These are phyloP conservation scores for Norana najaformis DNA, from an alignment of 2,888 invertebrate species.

Conservation along the genomic window DNA sequence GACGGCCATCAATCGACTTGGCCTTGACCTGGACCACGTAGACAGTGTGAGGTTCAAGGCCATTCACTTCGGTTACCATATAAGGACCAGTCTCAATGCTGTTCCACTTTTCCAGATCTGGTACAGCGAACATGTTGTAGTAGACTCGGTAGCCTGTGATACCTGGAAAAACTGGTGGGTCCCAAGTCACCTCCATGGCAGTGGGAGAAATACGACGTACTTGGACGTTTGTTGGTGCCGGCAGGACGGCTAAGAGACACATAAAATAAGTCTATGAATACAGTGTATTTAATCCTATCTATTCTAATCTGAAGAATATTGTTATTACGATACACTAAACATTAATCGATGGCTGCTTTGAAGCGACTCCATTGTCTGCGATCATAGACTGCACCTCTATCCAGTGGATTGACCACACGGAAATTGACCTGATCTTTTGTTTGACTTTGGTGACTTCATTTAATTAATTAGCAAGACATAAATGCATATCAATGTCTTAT, in stretches of 20 bases:
- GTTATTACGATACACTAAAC: too few relatives aligned
- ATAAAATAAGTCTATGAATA: neutral
- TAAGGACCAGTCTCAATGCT: constrained; percentile 54
- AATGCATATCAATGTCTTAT: too few relatives aligned
- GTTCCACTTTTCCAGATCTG: constrained; percentile 56
- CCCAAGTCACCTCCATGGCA: constrained; percentile 76
- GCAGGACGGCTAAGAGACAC: constrained; percentile 75
- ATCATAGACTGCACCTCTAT: too few relatives aligned
- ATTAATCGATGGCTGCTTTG: too few relatives aligned
- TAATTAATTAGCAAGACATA: too few relatives aligned
- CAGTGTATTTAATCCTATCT: too few relatives aligned
- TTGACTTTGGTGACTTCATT: too few relatives aligned
- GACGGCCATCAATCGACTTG: constrained; percentile 53
- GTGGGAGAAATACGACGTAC: constrained; percentile 91
- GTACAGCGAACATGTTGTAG: constrained; percentile 54
- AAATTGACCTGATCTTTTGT: too few relatives aligned
- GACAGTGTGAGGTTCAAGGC: constrained; percentile 50
- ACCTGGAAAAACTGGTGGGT: constrained; percentile 65
- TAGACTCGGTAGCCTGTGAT: constrained; percentile 58
- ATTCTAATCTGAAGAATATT: too few relatives aligned
- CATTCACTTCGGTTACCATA: constrained; percentile 53
- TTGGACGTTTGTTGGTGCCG: constrained; percentile 88
- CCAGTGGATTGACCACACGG: too few relatives aligned
- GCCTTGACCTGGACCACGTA: constrained; percentile 58
- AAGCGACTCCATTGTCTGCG: too few relatives aligned